Percentiles rank a stretch among this genome's conserved stretches.
Conservation (phyloP, 2,888 invertebrate genomes). For the Polylopha cassiicola region DNA sequence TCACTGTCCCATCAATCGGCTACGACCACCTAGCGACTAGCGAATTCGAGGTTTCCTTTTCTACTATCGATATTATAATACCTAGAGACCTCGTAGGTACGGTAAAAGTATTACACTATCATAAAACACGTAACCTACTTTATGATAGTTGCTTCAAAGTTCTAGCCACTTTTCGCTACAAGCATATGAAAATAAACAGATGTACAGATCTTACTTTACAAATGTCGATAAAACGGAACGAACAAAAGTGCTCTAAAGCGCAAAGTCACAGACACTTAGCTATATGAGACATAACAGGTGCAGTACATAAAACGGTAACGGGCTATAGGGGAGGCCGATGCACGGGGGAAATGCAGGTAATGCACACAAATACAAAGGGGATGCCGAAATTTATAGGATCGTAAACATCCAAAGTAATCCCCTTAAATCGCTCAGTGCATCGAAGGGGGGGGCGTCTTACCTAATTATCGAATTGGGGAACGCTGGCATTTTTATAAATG, state of each 20-base stretch:
- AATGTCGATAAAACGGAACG: conserved; percentile 5
- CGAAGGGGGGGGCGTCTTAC: conserved; percentile 10
- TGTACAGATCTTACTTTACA: background rate
- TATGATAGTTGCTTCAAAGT: no score
- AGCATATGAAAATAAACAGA: no score
- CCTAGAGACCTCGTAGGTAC: no score
- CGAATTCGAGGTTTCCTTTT: no score
- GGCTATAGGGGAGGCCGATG: conserved; percentile 16
- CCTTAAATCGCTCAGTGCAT: conserved; percentile 38
- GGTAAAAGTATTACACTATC: no score
- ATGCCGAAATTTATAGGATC: conserved; percentile 50
- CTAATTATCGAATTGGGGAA: conserved; percentile 15
- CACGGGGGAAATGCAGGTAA: conserved; percentile 46
- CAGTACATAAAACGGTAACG: conserved; percentile 9
- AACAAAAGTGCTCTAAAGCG: conserved; percentile 11
- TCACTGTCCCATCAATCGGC: no score
- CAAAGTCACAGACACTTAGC: conserved; percentile 5
- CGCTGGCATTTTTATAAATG: conserved; percentile 20
- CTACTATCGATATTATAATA: conserved; percentile 5
- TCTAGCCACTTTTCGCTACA: no score
- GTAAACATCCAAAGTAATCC: conserved; percentile 51
- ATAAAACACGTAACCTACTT: no score
- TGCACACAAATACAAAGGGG: conserved; percentile 31
- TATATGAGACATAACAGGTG: conserved; percentile 6
- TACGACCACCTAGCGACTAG: no score